Evolutionary conservation across 2,888 invertebrate species (phyloP), one percentile per base, ranked within the genome.

Genomic region (Dyspetes luteomarginatus): DNA sequence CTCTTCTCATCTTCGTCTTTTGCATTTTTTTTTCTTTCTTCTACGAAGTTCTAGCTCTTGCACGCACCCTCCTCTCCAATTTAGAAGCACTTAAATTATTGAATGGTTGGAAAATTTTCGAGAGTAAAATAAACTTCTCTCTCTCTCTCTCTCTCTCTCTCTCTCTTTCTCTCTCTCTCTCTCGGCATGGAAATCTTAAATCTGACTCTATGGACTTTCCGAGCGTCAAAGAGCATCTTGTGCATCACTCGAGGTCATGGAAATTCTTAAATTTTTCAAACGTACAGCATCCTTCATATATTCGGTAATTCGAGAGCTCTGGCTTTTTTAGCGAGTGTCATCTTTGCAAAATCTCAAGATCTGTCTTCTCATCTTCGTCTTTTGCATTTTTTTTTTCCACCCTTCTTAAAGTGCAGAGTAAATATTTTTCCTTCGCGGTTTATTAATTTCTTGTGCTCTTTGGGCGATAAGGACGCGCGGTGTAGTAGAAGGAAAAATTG

Each of bases 61-160:
- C 24, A 36, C 43, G 55, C 67, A 67, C 71, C 78, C 28, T 56
- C 75, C 69, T 82, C 79, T 86, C 85, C 82, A 85, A 88, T 88
- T 86, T 88, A 88, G 87, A 88, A 85, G 43, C 85, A 86, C 88
- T 87, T 86, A 87, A 86, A 87, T 87, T 84, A 85, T 84, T 84
- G 84, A 82, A 73, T 81, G 79, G 67, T 60, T 67, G 68, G 19
- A 65, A 67, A 65, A 55, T 17, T 19, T 36, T 36, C 7, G 36
- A 36, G 36, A 36, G 36, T n/a, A n/a, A 36, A 2, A 2, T 3
- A 12, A 36, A 36, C 36, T 36, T n/a, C n/a, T n/a, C n/a, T n/a
- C n/a, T n/a, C n/a, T n/a, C n/a, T n/a, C n/a, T n/a, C n/a, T n/a
- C n/a, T n/a, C n/a, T n/a, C n/a, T 36, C n/a, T n/a, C n/a, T n/a